A percentile compares a stretch with the other conserved stretches of the same genome.
These are phyloP conservation scores for Drosophila monieri DNA, from an alignment of 2,888 invertebrate species.

Conservation along the genomic window DNA sequence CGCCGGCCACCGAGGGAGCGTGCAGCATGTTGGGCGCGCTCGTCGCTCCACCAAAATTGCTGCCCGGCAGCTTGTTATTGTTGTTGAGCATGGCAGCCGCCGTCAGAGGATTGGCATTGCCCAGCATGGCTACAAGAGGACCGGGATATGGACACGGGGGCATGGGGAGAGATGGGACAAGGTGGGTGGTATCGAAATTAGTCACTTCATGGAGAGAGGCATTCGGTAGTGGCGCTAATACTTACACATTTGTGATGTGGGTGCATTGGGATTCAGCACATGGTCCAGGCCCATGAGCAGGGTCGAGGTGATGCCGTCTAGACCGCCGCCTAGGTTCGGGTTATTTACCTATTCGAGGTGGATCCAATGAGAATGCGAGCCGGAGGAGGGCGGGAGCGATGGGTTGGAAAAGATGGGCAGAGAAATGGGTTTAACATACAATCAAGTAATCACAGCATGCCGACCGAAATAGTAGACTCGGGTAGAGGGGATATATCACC, in stretches of 20 bases:
- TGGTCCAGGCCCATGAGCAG: constrained; percentile 70
- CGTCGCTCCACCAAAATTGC: constrained; percentile 36
- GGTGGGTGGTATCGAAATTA: background rate
- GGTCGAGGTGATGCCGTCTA: constrained; percentile 41
- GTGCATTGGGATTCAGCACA: constrained; percentile 48
- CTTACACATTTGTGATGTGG: constrained; percentile 69
- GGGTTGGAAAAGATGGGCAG: background rate
- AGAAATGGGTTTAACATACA: constrained; percentile 1
- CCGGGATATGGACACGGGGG: constrained; percentile 1
- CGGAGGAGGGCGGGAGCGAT: background rate
- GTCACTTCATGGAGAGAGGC: background rate
- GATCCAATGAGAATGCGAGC: background rate
- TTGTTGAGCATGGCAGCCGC: constrained; percentile 75
- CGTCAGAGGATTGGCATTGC: constrained; percentile 54
- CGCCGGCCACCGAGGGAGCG: constrained; percentile 13
- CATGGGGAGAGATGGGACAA: constrained; percentile 2
- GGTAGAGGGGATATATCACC: background rate
- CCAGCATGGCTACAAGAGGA: constrained; percentile 52
- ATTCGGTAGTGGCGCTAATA: constrained; percentile 25
- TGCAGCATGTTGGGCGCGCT: constrained; percentile 34
- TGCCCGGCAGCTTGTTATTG: constrained; percentile 63
- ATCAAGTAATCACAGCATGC: constrained; percentile 8
- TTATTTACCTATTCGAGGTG: constrained; percentile 70
- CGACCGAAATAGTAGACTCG: background rate
- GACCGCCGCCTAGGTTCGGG: constrained; percentile 46